phyloP scores from a whole-genome alignment of 2,113 vertebrate species.

The Oreochromis tanganicae region DNA sequence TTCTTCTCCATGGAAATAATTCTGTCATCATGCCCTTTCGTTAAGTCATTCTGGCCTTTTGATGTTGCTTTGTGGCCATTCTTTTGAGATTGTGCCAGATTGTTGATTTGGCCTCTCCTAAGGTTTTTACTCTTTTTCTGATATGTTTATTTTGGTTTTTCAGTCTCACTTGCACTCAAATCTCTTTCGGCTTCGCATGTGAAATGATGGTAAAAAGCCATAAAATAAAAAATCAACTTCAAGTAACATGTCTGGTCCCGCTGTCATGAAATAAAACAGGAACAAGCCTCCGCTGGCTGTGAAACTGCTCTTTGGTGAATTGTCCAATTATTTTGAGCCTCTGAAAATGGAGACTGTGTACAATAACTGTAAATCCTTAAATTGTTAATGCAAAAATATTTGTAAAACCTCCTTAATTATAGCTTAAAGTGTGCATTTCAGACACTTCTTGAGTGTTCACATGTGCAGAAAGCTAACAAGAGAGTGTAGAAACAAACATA shows the following conservation, averaged over 20 bases:
- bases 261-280: neutral
- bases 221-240: neutral
- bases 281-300: neutral
- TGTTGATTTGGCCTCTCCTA: neutral
- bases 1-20: neutral
- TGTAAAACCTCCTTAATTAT: neutral
- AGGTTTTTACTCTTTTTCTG: neutral
- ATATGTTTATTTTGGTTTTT: neutral
- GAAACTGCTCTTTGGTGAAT: neutral
- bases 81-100: neutral
- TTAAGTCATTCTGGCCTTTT: neutral
- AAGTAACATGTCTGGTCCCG: fast-evolving
- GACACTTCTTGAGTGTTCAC: neutral
- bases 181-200: neutral
- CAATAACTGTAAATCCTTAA: neutral
- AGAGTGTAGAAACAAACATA: neutral
- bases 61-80: neutral
- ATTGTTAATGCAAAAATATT: neutral
- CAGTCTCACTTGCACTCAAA: neutral
- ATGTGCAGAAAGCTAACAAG: neutral
- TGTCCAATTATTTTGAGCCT: neutral
- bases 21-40: neutral
- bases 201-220: neutral
- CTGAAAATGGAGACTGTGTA: neutral
- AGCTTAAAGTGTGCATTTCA: neutral